Percentiles rank a stretch among this genome's conserved stretches.
phyloP scores from a whole-genome alignment of 2,113 vertebrate species.

The Leucosticte australis region DNA sequence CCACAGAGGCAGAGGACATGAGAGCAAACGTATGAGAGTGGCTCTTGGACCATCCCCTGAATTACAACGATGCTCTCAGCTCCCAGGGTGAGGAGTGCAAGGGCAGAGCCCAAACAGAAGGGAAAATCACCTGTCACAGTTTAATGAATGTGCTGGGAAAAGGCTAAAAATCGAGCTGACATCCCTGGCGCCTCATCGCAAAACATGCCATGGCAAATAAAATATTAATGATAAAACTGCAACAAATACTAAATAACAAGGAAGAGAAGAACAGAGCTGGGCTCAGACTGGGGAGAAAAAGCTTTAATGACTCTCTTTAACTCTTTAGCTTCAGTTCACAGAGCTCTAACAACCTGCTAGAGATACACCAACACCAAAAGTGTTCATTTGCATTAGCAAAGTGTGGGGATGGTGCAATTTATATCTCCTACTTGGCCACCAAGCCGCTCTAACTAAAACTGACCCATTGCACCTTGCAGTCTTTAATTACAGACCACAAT shows the following conservation, averaged over 20 bases:
- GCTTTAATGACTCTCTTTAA: neutral
- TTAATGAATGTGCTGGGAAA: neutral
- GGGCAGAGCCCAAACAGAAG: neutral
- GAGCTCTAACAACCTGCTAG: neutral
- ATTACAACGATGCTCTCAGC: neutral
- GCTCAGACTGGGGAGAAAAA: neutral
- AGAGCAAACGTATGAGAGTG: fast-evolving
- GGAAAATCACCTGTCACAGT: neutral
- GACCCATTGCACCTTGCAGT: neutral
- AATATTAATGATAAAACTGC: neutral
- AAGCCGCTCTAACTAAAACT: neutral
- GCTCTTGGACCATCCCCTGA: neutral
- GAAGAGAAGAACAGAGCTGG: neutral
- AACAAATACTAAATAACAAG: neutral
- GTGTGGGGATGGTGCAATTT: neutral
- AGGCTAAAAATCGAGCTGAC: constrained; percentile 1
- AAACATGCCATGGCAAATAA: neutral
- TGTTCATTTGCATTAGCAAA: neutral
- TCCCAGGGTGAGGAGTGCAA: neutral
- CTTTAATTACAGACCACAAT: neutral
- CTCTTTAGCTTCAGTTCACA: neutral
- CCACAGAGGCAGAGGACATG: neutral
- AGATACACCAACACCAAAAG: neutral
- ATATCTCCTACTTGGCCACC: neutral
- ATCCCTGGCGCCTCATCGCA: neutral